A percentile compares a stretch with the other conserved stretches of the same genome.
phyloP scores from a whole-genome alignment of 2,888 invertebrate species.

The Nomada lathburiana region DNA sequence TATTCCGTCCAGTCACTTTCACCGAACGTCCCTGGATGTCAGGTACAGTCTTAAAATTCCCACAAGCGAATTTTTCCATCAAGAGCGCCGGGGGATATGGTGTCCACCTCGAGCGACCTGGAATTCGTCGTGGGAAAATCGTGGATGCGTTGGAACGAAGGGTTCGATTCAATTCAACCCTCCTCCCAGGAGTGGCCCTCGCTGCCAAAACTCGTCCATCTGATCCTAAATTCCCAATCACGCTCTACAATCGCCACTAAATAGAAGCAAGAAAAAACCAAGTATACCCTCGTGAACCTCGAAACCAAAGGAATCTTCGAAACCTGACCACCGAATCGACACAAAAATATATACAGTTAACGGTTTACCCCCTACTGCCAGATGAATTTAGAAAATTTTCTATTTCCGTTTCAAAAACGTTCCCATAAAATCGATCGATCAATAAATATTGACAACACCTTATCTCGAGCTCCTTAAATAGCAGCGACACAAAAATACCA shows the following conservation, averaged over 20 bases:
- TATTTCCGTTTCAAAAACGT: no score
- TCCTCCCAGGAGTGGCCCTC: conserved; percentile 32
- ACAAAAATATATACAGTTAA: no score
- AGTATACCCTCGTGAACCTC: not conserved
- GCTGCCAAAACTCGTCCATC: conserved; percentile 19
- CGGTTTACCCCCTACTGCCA: no score
- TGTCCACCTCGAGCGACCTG: conserved; percentile 74
- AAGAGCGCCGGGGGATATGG: conserved; percentile 9
- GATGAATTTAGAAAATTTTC: no score
- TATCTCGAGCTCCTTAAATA: no score
- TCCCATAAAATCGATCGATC: no score
- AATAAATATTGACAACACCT: not conserved
- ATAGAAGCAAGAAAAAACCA: not conserved
- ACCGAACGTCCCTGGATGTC: no score
- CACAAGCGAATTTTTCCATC: conserved; percentile 3
- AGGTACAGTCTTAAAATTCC: not conserved
- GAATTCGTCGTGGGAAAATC: conserved; percentile 80
- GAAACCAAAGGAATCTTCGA: not conserved
- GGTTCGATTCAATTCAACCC: conserved; percentile 62
- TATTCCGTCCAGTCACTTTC: no score
- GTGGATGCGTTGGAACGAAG: conserved; percentile 63
- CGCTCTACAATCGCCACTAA: not conserved
- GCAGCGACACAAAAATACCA: no score
- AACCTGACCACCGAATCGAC: no score
- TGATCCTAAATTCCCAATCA: conserved; percentile 15